Conservation (phyloP, 1,140 invertebrate species). For the Hetaerina americana region DNA sequence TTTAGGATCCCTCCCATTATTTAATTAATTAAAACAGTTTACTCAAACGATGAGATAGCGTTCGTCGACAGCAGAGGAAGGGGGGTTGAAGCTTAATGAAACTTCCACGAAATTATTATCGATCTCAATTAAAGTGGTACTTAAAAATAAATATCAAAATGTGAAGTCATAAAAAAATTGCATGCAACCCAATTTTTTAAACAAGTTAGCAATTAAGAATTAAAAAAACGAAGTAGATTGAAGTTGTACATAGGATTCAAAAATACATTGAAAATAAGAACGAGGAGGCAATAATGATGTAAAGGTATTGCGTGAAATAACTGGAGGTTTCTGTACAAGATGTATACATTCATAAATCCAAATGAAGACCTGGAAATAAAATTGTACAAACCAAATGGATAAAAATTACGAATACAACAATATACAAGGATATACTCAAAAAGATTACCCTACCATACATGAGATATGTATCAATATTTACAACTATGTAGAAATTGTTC, state of each 20-base stretch:
- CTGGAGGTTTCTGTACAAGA: background rate
- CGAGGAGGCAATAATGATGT: background rate
- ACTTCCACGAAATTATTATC: no score
- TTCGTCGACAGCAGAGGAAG: no score
- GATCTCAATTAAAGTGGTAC: background rate
- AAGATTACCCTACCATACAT: background rate
- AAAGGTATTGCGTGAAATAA: background rate
- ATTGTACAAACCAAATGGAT: background rate
- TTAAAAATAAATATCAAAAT: background rate
- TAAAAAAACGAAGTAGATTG: background rate
- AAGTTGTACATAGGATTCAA: background rate
- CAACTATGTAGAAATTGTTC: background rate
- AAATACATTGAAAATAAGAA: background rate
- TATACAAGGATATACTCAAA: background rate
- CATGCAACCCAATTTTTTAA: background rate
- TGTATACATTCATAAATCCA: background rate
- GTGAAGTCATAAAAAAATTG: background rate
- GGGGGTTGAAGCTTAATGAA: no score
- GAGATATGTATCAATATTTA: background rate
- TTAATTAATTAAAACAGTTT: no score
- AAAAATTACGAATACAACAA: conserved; percentile 1
- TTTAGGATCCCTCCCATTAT: no score
- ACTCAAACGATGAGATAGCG: no score
- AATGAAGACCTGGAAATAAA: background rate
- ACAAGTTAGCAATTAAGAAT: background rate